Evolutionary conservation across 2,888 invertebrate species (phyloP), one percentile per base, ranked within the genome.

Genomic region (Hypomecis punctinalis): DNA sequence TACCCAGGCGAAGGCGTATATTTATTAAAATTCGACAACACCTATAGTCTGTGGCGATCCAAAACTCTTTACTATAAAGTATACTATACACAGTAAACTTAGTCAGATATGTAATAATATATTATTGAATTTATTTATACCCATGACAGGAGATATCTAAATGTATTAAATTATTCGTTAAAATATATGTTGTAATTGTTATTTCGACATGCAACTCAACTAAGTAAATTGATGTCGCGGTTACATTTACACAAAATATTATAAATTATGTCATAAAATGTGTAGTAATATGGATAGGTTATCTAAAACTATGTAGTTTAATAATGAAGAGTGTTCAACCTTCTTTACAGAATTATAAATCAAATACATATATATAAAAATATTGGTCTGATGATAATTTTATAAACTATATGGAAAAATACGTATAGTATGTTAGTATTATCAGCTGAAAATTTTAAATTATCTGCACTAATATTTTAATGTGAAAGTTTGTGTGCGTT

Each of bases 51-150:
- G 75, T 99, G 99, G 99, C 95, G 99, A 80, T 99, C 99, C 76
- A 99, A 99, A 95, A 99, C 98, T 51, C 95, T 99, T 60, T 99
- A 99, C 90, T 99, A 99, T 90, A 96, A 99, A 90, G 99, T 99
- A 56, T 99, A 99, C 88, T 99, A 99, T 87, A 99, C 98, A 57
- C 96, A 97, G 79, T 95, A 88, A 85, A 78, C 61, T 94, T 87
- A 85, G 76, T 63, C 62, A 66, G 53, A 36, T 69, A 46, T 66
- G 54, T 58, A 43, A 40, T 55, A 66, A 63, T 70, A 61, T 42
- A 59, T 64, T 54, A 66, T 39, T n/a, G 46, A 48, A 63, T 54
- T 60, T 71, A 68, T 61, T 76, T 76, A 65, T 52, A 78, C 47
- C 77, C 83, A 84, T 86, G 84, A 86, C 84, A 82, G 33, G 43